Evolutionary conservation across 2,888 invertebrate genomes (phyloP).

Genomic region (Choreutis nemorana): DNA sequence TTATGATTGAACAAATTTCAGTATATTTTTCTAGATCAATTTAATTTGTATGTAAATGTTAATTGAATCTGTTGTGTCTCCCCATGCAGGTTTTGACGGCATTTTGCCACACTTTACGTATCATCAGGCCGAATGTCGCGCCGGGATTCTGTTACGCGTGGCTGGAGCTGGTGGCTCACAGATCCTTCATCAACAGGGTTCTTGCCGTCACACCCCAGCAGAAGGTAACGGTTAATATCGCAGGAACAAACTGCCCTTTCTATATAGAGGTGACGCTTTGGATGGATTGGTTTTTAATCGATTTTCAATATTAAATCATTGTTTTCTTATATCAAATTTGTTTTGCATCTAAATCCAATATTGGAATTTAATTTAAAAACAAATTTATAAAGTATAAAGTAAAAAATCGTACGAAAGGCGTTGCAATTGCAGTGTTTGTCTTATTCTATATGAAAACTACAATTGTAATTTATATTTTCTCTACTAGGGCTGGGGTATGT

Average conservation of each 20-base stretch:
- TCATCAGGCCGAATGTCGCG: constrained; percentile 89
- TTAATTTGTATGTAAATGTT: neutral
- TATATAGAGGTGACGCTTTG: too few species aligned
- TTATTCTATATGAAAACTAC: neutral
- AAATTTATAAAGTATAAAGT: too few species aligned
- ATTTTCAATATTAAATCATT: too few species aligned
- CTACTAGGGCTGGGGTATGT: constrained; percentile 90
- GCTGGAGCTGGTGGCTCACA: constrained; percentile 97
- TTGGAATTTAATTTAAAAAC: too few species aligned
- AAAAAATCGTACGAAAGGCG: too few species aligned
- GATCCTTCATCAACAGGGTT: constrained; percentile 94
- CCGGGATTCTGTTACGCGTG: constrained; percentile 98
- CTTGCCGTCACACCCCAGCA: constrained; percentile 91
- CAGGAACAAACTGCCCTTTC: too few species aligned
- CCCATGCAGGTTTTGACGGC: constrained; percentile 80
- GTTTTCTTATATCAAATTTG: too few species aligned
- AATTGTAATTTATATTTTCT: neutral
- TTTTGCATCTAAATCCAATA: too few species aligned
- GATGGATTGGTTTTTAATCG: too few species aligned
- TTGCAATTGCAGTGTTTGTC: too few species aligned
- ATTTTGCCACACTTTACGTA: constrained; percentile 94
- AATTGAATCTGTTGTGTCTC: neutral
- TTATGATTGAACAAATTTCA: neutral
- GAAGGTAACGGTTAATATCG: constrained; percentile 59
- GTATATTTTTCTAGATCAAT: neutral